Evolutionary conservation across 1,140 invertebrate genomes (phyloP), one percentile per base, ranked within the genome.

Genomic region (Thrips palmi): DNA sequence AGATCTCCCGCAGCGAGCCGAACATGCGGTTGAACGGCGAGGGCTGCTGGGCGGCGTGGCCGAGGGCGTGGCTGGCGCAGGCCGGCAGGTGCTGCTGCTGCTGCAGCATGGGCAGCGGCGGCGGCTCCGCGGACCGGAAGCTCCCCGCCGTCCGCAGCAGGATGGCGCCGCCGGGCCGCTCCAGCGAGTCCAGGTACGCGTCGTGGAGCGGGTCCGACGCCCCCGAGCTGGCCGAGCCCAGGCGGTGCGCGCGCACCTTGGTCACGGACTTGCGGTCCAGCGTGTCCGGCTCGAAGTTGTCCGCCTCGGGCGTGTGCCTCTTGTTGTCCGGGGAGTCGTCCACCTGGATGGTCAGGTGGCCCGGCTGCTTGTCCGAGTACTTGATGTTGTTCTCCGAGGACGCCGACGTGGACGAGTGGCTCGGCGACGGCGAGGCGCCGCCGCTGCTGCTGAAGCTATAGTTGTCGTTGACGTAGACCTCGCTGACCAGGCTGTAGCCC

Each of bases 201-300:
- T 41, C 24, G 11, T 44, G 32, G n/a, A 40, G 39, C 24, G 23
- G 36, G 23, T 37, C 36, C 17, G 41, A 32, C 24, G 38, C 33
- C 43, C 57, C 51, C 42, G 52, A 43, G 45, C 55, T 40, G 44
- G 52, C 42, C 45, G 49, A 47, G 33, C 59, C 47, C 48, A 62
- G 50, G 62, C 58, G 46, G 28, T 49, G 44, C 20, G 57, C 43
- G 21, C 55, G 49, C 2, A 47, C 52, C 41, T 59, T 61, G 14
- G n/a, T 18, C 11, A n/a, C 22, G 23, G 18, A 27, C 22, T 83
- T 82, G n/a, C 81, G 58, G 49, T 85, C 81, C 18, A 85, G 54
- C 0, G 82, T 86, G 46, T 86, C 82, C 0, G 79, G 79, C 52
- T 86, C 81, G 48, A 82, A 85, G 37, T 64, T 64, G 43, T 84